Base-by-base conservation (phyloP, 1,140 invertebrate genomes). In the Brachionus sp. region DNA sequence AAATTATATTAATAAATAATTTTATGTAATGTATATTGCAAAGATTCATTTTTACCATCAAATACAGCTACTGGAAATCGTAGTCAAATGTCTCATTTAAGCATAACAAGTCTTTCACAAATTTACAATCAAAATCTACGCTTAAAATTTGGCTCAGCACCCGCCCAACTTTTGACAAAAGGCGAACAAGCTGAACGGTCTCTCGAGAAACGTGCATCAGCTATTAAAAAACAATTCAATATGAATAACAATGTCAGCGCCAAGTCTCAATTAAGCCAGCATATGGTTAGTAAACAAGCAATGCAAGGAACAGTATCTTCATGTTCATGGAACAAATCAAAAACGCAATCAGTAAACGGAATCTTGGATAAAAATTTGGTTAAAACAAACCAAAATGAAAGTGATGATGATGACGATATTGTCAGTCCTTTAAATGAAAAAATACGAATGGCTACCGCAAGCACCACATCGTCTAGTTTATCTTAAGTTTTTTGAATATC, bases 11-110 rank as follows among this genome's bases (percentile, higher is more conserved):
- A 66, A 23, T 29, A 1, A 10, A 23, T n/a, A 78, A 37, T 39
- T 19, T 50, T 33, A 4, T 78, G 1, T 3, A 42, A 6, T 16
- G 7, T 4, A 35, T 53, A 42, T 57, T 64, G 2, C 37, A 13
- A 66, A 82, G 78, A 82, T 66, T 82, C 78, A 33, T 82, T 82
- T 50, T 50, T 82, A n/a, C 78, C 78, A 66, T 82, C 78, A 39
- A 66, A 46, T 44, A 82, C 37, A 25, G 57, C 57, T 0, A 82
- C 78, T 33, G 78, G 37, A 19, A 80, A 80, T 66, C n/a, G 62
- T 12, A 80, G 77, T 80, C 77, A 66, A 62, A 42, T 57, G 77
- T 80, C 77, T 0, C 77, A 80, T 25, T 42, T 80, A 25, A 80
- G 77, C 23, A 80, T 80, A 5, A 44, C 35, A n/a, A 80, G 77